These are phyloP conservation scores for Cephus runcator DNA, from an alignment of 2,888 invertebrate genomes.

Conservation along the genomic window DNA sequence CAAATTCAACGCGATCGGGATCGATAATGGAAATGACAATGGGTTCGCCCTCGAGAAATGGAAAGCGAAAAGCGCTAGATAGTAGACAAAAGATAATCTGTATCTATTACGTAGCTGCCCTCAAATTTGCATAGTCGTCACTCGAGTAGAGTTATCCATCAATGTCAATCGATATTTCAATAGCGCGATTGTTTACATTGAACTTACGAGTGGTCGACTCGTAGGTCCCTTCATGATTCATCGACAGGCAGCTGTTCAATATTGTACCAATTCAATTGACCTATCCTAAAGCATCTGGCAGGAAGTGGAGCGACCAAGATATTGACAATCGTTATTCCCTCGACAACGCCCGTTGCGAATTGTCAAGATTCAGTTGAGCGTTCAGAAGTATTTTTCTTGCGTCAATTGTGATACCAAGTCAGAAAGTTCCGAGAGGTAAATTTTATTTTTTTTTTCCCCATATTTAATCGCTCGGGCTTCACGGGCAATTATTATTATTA, in stretches of 20 bases:
- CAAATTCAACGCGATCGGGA: background rate
- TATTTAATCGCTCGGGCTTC: background rate
- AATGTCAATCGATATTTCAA: constrained; percentile 36
- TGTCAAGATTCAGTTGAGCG: constrained; percentile 13
- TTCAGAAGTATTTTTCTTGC: background rate
- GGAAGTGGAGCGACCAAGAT: background rate
- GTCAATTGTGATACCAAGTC: background rate
- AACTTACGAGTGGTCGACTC: constrained; percentile 37
- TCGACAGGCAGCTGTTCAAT: constrained; percentile 25
- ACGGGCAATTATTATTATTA: background rate
- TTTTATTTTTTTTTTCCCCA: too few species aligned
- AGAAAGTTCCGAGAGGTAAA: background rate
- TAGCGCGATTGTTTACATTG: constrained; percentile 34
- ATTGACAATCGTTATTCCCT: constrained; percentile 8
- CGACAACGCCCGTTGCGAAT: background rate
- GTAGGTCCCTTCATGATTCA: constrained; percentile 18
- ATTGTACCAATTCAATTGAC: constrained; percentile 16
- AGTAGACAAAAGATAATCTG: background rate
- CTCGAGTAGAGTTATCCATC: background rate
- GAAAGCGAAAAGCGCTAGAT: background rate
- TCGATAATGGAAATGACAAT: background rate
- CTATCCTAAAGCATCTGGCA: background rate
- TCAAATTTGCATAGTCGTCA: background rate
- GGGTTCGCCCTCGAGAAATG: background rate
- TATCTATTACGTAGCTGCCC: background rate